Evolutionary conservation across 2,888 invertebrate species (phyloP).

Genomic region (Ellobium chinense): DNA sequence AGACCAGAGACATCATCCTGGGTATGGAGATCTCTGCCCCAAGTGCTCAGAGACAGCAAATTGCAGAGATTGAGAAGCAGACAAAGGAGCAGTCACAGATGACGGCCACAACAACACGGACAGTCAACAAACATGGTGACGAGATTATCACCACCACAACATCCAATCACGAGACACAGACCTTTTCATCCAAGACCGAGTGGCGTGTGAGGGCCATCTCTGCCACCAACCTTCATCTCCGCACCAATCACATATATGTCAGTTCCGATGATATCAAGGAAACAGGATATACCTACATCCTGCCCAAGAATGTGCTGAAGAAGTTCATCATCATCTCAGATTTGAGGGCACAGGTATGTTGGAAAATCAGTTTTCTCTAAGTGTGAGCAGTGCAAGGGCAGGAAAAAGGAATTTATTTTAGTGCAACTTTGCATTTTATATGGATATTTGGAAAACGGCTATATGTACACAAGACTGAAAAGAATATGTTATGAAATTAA

Average conservation of each 20-base stretch:
- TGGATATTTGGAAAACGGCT: no score
- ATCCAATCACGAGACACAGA: slow-evolving; percentile 97
- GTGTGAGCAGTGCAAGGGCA: no score
- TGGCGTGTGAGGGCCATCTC: slow-evolving; percentile 99
- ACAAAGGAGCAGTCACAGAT: slow-evolving; percentile 98
- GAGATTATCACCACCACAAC: slow-evolving; percentile 99
- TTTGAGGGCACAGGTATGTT: slow-evolving; percentile 91
- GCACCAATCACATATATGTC: slow-evolving; percentile 99
- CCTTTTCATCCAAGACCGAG: slow-evolving; percentile 98
- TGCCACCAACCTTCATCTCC: slow-evolving; percentile 96
- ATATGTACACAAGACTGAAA: no score
- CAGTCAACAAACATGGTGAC: slow-evolving; percentile 99
- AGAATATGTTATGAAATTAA: no score
- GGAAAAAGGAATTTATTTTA: no score
- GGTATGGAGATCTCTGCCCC: slow-evolving; percentile 99
- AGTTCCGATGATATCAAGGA: slow-evolving; percentile 99
- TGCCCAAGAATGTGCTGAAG: slow-evolving; percentile 96
- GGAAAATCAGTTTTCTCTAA: no score
- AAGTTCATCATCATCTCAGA: slow-evolving; percentile 99
- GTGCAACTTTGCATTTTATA: no score
- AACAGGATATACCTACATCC: slow-evolving; percentile 94
- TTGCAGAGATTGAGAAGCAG: slow-evolving; percentile 99
- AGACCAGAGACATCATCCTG: slow-evolving; percentile 98
- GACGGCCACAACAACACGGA: slow-evolving; percentile 98
- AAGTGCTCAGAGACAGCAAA: slow-evolving; percentile 98